A percentile compares a stretch with the other conserved stretches of the same genome.
Evolutionary conservation across 2,888 invertebrate species (phyloP).

Genomic region (Ischnura elegans): DNA sequence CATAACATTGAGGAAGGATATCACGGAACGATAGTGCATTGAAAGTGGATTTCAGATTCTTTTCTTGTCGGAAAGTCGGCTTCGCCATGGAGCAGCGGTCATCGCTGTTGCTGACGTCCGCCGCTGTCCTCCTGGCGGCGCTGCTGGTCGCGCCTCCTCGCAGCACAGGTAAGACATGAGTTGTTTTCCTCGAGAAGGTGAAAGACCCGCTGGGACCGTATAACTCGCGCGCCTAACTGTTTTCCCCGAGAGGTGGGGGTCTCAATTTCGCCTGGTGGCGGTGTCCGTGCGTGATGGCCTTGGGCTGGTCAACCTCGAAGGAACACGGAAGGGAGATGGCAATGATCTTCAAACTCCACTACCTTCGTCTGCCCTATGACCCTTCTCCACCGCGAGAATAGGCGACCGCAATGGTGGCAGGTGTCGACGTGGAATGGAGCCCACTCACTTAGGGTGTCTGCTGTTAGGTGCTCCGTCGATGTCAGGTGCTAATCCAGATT

Average conservation of each 20-base stretch:
- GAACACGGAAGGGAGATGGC: conserved; percentile 50
- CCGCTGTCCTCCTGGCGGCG: conserved; percentile 61
- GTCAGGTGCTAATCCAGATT: no score
- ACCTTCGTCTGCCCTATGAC: not conserved
- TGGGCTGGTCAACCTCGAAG: conserved; percentile 57
- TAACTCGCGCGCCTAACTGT: conserved; percentile 39
- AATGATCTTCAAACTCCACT: conserved; percentile 3
- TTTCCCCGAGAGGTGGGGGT: not conserved
- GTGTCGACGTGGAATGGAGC: no score
- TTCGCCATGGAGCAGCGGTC: conserved; percentile 27
- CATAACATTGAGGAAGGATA: no score
- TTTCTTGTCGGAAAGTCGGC: not conserved
- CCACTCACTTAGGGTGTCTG: no score
- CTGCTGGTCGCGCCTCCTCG: conserved; percentile 26
- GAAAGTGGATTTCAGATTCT: no score
- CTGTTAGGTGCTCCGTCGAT: no score
- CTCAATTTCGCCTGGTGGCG: conserved; percentile 56
- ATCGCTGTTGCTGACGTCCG: conserved; percentile 29
- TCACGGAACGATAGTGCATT: not conserved
- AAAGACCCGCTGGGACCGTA: conserved; percentile 55
- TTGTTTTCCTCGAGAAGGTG: conserved; percentile 36
- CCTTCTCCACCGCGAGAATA: no score
- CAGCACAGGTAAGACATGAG: conserved; percentile 49
- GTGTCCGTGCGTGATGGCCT: conserved; percentile 47
- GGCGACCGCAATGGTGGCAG: no score